Base-by-base conservation (phyloP, 2,113 vertebrate genomes). In the Halcyon senegalensis region DNA sequence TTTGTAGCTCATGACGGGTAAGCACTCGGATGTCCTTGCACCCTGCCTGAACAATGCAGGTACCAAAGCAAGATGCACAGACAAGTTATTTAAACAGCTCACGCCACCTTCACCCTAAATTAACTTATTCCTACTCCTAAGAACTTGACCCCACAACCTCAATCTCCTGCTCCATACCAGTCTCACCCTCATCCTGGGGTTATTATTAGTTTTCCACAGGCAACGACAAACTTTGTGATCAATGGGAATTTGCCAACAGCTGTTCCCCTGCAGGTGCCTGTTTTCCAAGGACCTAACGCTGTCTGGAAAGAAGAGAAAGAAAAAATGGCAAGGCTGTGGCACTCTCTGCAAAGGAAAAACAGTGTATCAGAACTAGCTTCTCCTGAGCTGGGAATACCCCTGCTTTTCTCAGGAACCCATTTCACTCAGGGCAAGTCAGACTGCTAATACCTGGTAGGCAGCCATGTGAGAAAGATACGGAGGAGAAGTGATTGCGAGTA, bases 251-350 rank as follows among this genome's bases (percentile, higher is more conserved):
- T 67, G 43, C 46, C 24, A 80, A 31, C 16, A n/a, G 33, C 30
- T 64, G 23, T 24, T 75, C 30, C 33, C 2, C 7, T 31, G 37
- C 2, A 15, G 33, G 20, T 18, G 15, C 0, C 0, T 19, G 27
- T 56, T 88, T 58, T 77, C 68, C 66, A 51, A 85, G 41, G 31
- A 93, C 25, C 48, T 31, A 76, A 60, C 27, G 10, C n/a, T 59
- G 39, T 24, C 66, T 35, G 63, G 28, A 53, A 79, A 27, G 67
- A 18, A 58, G 43, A 56, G 9, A 3, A 31, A 64, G 56, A 11
- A 17, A 64, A 43, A 25, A 13, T 60, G 16, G 13, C n/a, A 90
- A 76, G 37, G 23, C 56, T 41, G 5, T 9, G n/a, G 35, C 53
- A 28, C 21, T 63, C 16, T 31, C 53, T 63, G 56, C 64, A n/a